Evolutionary conservation across 2,888 invertebrate genomes (phyloP).

Genomic region (Thymelicus sylvestris): DNA sequence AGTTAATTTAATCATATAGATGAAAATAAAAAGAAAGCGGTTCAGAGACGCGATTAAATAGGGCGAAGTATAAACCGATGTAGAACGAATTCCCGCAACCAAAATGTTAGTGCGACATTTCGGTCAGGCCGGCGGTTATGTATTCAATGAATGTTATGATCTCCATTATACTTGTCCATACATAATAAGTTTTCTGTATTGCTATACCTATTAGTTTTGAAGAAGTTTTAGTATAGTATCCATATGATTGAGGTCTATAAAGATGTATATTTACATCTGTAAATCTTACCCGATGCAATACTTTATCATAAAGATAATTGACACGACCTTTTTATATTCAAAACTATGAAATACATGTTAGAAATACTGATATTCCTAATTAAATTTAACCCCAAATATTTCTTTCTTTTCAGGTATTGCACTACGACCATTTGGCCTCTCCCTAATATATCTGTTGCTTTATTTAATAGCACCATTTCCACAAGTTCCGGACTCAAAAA

Average conservation of each 20-base stretch:
- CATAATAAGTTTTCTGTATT: background rate
- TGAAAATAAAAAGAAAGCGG: conserved; percentile 22
- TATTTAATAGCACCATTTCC: conserved; percentile 91
- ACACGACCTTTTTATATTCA: too few relatives aligned
- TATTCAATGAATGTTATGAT: conserved; percentile 27
- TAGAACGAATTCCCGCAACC: conserved; percentile 61
- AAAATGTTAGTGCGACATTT: conserved; percentile 78
- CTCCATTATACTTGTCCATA: conserved; percentile 7
- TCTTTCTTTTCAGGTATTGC: conserved; percentile 88
- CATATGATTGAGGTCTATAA: too few relatives aligned
- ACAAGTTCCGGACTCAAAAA: conserved; percentile 88
- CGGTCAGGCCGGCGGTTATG: conserved; percentile 48
- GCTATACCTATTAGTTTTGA: too few relatives aligned
- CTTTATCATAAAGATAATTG: too few relatives aligned
- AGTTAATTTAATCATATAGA: conserved; percentile 36
- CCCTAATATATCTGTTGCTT: conserved; percentile 91
- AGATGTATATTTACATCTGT: too few relatives aligned
- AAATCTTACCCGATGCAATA: too few relatives aligned
- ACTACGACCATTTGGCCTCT: conserved; percentile 92
- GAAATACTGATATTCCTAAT: too few relatives aligned
- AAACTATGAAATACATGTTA: too few relatives aligned
- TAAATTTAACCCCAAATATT: background rate
- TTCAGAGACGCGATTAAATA: conserved; percentile 51
- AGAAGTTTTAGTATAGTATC: too few relatives aligned
- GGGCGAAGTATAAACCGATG: conserved; percentile 67